Evolutionary conservation across 2,797 vertebrate genomes (phyloP).

Genomic region (Sebastes vulpes): DNA sequence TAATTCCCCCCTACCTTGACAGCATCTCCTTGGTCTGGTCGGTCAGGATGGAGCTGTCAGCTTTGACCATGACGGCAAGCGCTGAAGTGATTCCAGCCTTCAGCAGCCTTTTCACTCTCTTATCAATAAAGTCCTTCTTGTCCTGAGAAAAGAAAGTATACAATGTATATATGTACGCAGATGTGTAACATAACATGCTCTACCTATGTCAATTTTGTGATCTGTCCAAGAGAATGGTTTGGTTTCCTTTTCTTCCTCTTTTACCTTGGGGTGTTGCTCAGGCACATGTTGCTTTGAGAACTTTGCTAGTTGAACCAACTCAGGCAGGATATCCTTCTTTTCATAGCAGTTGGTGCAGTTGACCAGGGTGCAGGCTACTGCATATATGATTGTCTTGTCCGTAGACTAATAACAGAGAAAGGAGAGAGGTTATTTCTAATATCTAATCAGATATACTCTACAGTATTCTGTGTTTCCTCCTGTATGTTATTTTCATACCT

Average conservation of each 20-base stretch:
- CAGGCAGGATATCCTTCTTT: conserved; percentile 95
- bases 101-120: conserved; percentile 91
- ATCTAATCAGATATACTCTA: neutral
- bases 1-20: conserved; percentile 84
- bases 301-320: conserved; percentile 95
- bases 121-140: conserved; percentile 95
- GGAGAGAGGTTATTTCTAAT: neutral
- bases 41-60: conserved; percentile 92
- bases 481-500: conserved; percentile 79
- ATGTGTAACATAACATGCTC: neutral
- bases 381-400: conserved; percentile 96
- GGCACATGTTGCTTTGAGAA: conserved; percentile 99
- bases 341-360: conserved; percentile 98
- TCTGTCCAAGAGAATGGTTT: neutral
- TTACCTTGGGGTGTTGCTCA: conserved; percentile 97
- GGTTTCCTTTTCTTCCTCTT: neutral
- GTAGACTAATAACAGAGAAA: conserved; percentile 83
- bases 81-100: conserved; percentile 91
- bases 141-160: conserved; percentile 84
- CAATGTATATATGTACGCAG: neutral
- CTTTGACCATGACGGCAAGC: conserved; percentile 95
- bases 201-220: neutral
- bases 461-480: neutral
- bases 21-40: conserved; percentile 96
- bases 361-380: conserved; percentile 92